Percentiles rank a stretch among this genome's conserved stretches.
These are phyloP conservation scores for Brachionus calyciflorus DNA, from an alignment of 1,140 invertebrate genomes.

Conservation along the genomic window DNA sequence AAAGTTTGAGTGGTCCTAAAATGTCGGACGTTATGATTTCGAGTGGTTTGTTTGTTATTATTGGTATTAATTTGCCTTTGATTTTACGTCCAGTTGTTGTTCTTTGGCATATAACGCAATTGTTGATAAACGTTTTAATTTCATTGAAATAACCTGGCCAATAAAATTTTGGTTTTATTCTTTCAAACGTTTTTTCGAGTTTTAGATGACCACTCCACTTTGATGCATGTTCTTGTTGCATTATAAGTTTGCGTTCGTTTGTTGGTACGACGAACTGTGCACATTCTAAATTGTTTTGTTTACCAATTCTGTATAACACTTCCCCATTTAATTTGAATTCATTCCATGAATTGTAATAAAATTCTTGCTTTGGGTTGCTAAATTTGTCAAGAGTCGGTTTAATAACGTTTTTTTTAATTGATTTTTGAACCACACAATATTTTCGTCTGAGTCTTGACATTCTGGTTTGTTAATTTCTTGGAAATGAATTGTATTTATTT, in stretches of 20 bases:
- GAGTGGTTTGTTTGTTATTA: slow-evolving; percentile 6
- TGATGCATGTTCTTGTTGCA: slow-evolving; percentile 3
- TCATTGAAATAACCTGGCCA: slow-evolving; percentile 1
- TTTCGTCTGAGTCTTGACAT: background rate
- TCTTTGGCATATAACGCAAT: slow-evolving; percentile 29
- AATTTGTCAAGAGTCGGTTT: no score
- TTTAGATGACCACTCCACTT: slow-evolving; percentile 10
- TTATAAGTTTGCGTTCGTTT: background rate
- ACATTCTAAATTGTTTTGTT: background rate
- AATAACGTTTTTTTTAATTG: no score
- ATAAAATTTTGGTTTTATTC: slow-evolving; percentile 10
- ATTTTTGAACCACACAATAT: no score
- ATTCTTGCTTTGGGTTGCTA: no score
- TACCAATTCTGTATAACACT: background rate
- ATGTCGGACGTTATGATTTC: slow-evolving; percentile 51
- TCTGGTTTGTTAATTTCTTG: background rate
- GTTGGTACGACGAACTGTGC: slow-evolving; percentile 24
- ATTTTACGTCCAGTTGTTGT: background rate
- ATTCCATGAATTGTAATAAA: no score
- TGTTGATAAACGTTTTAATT: slow-evolving; percentile 10
- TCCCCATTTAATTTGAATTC: no score
- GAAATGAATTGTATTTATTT: background rate
- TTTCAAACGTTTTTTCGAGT: background rate
- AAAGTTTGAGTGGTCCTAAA: slow-evolving; percentile 50
- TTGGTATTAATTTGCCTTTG: background rate